A percentile compares a stretch with the other conserved stretches of the same genome.
phyloP scores from a whole-genome alignment of 2,113 vertebrate genomes.

The Lepidothrix coronata region DNA sequence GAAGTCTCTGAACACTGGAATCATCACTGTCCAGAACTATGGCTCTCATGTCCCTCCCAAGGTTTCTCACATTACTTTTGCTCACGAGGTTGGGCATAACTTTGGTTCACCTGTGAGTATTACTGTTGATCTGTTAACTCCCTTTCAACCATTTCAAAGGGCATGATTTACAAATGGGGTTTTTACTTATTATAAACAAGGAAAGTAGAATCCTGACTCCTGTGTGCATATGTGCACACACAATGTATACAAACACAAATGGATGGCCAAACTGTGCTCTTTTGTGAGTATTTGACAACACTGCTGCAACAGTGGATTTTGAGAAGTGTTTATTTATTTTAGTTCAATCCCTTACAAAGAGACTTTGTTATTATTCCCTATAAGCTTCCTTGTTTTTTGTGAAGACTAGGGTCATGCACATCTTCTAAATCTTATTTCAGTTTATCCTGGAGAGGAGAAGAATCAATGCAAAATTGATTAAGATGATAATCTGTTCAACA shows the following conservation, averaged over 20 bases:
- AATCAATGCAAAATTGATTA: not conserved
- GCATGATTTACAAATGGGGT: rapidly evolving
- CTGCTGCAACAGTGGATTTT: not conserved
- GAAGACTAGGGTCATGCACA: not conserved
- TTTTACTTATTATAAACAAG: not conserved
- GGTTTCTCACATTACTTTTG: slow-evolving; percentile 98
- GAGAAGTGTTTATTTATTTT: not conserved
- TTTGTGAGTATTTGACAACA: not conserved
- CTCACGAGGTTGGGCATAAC: slow-evolving; percentile 98
- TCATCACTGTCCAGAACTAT: slow-evolving; percentile 98
- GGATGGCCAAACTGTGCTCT: not conserved
- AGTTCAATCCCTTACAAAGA: not conserved
- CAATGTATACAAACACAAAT: not conserved
- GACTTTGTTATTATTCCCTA: not conserved
- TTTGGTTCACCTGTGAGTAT: slow-evolving; percentile 96
- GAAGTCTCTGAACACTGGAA: slow-evolving; percentile 98
- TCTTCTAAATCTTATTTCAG: not conserved
- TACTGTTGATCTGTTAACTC: not conserved
- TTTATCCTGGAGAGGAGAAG: not conserved
- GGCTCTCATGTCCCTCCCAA: slow-evolving; percentile 97
- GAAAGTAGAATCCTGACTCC: not conserved
- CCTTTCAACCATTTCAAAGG: not conserved
- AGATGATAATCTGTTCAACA: not conserved
- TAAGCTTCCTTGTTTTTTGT: not conserved
- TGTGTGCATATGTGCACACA: not conserved